Percentiles rank a stretch among this genome's conserved stretches.
Conservation (phyloP, 1,140 invertebrate species). For the Microplitis mediator region DNA sequence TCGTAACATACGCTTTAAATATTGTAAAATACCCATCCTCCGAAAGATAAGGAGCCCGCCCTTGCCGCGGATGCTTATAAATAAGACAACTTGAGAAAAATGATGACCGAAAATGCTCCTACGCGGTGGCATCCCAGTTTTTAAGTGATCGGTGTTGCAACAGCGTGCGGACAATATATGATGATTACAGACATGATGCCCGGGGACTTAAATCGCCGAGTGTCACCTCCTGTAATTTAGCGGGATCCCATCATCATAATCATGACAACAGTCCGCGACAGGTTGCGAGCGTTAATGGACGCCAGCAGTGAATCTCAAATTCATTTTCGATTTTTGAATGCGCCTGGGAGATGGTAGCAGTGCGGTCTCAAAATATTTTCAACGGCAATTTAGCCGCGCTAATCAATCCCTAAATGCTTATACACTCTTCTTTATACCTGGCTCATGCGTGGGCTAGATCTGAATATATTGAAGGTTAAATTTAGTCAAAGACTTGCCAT, state of each 20-base stretch:
- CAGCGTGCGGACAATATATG: slow-evolving; percentile 31
- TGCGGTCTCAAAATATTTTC: not conserved
- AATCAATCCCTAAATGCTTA: not conserved
- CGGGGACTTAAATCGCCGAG: slow-evolving; percentile 28
- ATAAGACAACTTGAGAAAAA: not conserved
- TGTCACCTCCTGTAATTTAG: slow-evolving; percentile 36
- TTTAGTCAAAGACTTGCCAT: slow-evolving; percentile 30
- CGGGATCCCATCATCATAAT: slow-evolving; percentile 7
- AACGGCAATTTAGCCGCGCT: slow-evolving; percentile 8
- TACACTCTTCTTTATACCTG: not conserved
- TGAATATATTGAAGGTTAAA: not conserved
- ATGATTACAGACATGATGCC: slow-evolving; percentile 36
- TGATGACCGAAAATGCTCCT: not conserved
- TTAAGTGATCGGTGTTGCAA: slow-evolving; percentile 19
- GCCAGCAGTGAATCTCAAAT: not conserved
- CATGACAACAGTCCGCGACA: slow-evolving; percentile 15
- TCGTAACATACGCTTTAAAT: not conserved
- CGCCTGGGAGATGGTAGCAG: no score
- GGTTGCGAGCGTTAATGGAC: slow-evolving; percentile 32
- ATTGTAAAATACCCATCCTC: not conserved
- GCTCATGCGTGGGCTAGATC: not conserved
- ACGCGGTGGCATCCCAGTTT: slow-evolving; percentile 25
- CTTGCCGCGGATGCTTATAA: no score
- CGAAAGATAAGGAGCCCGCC: no score
- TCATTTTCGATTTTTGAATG: no score